Evolutionary conservation across 1,140 invertebrate genomes (phyloP).

Genomic region (Potamilus streckersoni): DNA sequence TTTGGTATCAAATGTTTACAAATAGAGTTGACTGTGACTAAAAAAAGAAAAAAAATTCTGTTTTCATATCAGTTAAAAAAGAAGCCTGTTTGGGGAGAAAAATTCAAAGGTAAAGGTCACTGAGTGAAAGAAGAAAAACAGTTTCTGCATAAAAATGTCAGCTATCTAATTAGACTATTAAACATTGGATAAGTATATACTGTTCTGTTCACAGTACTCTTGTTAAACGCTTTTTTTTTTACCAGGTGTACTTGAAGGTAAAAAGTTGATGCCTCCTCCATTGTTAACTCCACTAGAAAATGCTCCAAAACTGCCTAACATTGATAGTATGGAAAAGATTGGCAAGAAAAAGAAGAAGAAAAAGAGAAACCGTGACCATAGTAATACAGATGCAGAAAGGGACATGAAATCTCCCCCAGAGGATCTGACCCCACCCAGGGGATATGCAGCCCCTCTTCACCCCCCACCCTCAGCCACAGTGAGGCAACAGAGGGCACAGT

Average conservation of each 20-base stretch:
- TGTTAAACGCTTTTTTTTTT: background rate
- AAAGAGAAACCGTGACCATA: slow-evolving; percentile 37
- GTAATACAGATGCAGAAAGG: slow-evolving; percentile 41
- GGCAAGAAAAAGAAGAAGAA: slow-evolving; percentile 58
- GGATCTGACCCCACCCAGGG: slow-evolving; percentile 48
- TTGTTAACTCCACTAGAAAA: slow-evolving; percentile 57
- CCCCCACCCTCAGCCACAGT: slow-evolving; percentile 47
- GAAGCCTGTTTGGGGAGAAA: too few relatives aligned
- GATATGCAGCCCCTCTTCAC: slow-evolving; percentile 57
- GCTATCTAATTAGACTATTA: too few relatives aligned
- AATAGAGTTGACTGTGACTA: too few relatives aligned
- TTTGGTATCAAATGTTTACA: too few relatives aligned
- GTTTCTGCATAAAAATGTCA: too few relatives aligned
- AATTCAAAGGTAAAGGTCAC: too few relatives aligned
- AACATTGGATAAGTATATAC: too few relatives aligned
- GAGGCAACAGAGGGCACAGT: slow-evolving; percentile 41
- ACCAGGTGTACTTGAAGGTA: slow-evolving; percentile 53
- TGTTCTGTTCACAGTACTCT: too few relatives aligned
- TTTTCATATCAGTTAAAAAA: too few relatives aligned
- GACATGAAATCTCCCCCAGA: slow-evolving; percentile 47
- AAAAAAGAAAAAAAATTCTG: too few relatives aligned
- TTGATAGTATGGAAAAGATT: slow-evolving; percentile 36
- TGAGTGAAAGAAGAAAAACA: too few relatives aligned
- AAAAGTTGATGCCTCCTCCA: slow-evolving; percentile 50
- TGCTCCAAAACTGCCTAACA: slow-evolving; percentile 50